Conservation (phyloP, 2,113 vertebrate species). For the Sciurus niger region DNA sequence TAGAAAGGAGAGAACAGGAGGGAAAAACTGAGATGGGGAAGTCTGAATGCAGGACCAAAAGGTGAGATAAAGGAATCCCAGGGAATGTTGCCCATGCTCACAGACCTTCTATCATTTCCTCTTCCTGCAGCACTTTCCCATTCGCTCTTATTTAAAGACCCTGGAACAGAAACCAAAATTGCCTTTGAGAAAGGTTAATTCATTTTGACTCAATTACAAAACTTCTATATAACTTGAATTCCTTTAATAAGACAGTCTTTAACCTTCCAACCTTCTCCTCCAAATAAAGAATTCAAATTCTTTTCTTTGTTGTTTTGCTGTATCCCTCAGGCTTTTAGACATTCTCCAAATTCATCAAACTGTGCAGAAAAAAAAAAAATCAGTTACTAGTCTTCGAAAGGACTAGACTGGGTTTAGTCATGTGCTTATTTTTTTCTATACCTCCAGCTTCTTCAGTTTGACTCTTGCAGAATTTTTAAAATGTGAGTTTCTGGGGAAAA, state of each 20-base stretch:
- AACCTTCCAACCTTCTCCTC: slow-evolving; percentile 61
- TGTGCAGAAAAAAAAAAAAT: background rate
- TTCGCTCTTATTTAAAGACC: slow-evolving; percentile 62
- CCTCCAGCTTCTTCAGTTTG: background rate
- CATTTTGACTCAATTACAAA: slow-evolving; percentile 76
- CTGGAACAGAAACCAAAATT: slow-evolving; percentile 64
- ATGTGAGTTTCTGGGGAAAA: background rate
- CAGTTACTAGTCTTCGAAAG: background rate
- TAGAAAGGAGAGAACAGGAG: background rate
- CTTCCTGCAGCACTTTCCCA: fast-evolving
- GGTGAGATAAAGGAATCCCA: background rate
- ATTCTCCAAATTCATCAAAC: background rate
- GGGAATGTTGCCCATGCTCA: background rate
- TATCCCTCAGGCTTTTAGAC: background rate
- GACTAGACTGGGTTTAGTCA: background rate
- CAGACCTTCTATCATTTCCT: background rate
- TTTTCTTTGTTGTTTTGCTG: slow-evolving; percentile 38
- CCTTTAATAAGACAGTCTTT: slow-evolving; percentile 68
- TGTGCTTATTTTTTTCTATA: background rate
- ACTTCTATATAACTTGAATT: slow-evolving; percentile 69
- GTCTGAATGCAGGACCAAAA: background rate
- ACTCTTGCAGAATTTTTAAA: background rate
- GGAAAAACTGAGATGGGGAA: background rate
- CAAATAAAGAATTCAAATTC: slow-evolving; percentile 50
- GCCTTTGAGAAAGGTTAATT: slow-evolving; percentile 75